These are phyloP conservation scores for Aphelocoma californica DNA, from an alignment of 2,797 vertebrate species.

Conservation along the genomic window DNA sequence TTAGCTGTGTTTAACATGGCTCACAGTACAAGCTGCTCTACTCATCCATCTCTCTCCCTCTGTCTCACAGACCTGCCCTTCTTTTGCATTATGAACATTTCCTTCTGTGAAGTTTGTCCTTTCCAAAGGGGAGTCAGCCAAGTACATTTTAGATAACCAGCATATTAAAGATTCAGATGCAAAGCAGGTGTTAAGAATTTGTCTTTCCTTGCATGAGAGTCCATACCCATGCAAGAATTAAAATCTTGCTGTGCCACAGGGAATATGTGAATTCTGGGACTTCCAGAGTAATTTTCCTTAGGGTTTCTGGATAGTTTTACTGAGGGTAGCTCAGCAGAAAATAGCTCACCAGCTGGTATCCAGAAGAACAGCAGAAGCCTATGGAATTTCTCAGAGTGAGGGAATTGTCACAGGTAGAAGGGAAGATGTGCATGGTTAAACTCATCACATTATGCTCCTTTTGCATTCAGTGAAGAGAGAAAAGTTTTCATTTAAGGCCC, in stretches of 20 bases:
- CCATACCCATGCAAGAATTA: background rate
- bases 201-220: background rate
- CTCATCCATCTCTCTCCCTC: background rate
- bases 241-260: background rate
- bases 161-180: background rate
- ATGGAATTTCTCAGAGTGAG: background rate
- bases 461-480: background rate
- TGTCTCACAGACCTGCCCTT: background rate
- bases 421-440: background rate
- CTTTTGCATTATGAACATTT: background rate
- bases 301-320: background rate
- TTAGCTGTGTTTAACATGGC: background rate
- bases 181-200: background rate
- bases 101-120: background rate
- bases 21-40: background rate
- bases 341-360: background rate
- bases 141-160: background rate
- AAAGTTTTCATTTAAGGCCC: background rate
- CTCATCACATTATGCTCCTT: background rate
- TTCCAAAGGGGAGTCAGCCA: background rate
- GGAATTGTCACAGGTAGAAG: background rate
- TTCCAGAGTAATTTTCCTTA: background rate
- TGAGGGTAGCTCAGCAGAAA: background rate
- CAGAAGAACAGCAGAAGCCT: background rate
- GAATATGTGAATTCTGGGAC: background rate